A percentile compares a stretch with the other conserved stretches of the same genome.
Conservation (phyloP, 2,113 vertebrate genomes). For the Mastomys coucha region DNA sequence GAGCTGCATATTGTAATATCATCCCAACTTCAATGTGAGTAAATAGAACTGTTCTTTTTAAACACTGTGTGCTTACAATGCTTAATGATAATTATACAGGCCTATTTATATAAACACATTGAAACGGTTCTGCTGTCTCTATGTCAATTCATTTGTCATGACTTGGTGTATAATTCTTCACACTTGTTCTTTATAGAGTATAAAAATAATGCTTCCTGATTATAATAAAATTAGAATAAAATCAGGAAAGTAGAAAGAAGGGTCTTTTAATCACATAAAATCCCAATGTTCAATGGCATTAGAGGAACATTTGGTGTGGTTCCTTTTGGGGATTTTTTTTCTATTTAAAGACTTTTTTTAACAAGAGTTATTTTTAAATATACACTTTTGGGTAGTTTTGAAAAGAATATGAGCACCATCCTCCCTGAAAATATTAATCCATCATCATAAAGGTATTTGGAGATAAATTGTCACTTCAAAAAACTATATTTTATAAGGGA, state of each 20-base stretch:
- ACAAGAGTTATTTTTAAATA: slow-evolving; percentile 53
- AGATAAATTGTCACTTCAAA: slow-evolving; percentile 51
- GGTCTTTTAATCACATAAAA: slow-evolving; percentile 62
- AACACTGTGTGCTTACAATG: slow-evolving; percentile 70
- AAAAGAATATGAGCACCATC: slow-evolving; percentile 48
- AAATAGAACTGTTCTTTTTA: slow-evolving; percentile 74
- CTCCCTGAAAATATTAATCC: slow-evolving; percentile 61
- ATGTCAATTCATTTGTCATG: slow-evolving; percentile 76
- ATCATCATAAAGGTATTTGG: slow-evolving; percentile 57
- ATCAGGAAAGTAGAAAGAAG: slow-evolving; percentile 57
- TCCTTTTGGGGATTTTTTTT: slow-evolving; percentile 2
- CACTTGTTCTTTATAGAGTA: slow-evolving; percentile 53
- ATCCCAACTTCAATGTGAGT: slow-evolving; percentile 61
- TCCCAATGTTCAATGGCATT: not conserved
- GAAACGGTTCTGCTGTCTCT: slow-evolving; percentile 69
- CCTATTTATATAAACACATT: slow-evolving; percentile 80
- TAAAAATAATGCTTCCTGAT: slow-evolving; percentile 74
- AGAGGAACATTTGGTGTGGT: slow-evolving; percentile 50
- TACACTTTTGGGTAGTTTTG: slow-evolving; percentile 40
- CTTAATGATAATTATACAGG: slow-evolving; percentile 77
- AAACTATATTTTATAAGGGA: slow-evolving; percentile 31
- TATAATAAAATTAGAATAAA: slow-evolving; percentile 74
- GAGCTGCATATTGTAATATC: slow-evolving; percentile 59
- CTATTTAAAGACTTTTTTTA: slow-evolving; percentile 44
- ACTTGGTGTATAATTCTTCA: slow-evolving; percentile 68